Base-by-base conservation (phyloP, 92 coral and sea anemone genomes). In the Porites evermanni region DNA sequence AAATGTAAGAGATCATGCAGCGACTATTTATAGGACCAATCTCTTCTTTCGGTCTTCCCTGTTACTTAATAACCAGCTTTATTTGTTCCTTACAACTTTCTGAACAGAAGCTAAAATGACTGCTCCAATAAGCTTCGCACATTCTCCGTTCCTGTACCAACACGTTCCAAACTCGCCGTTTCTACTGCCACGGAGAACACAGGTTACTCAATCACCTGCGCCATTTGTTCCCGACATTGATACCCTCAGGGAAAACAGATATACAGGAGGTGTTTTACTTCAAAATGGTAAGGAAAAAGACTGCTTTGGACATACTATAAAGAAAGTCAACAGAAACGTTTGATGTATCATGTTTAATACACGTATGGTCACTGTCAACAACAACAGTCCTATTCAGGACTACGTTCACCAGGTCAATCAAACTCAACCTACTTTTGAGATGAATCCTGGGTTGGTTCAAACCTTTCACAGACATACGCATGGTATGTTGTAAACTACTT, bases 81-180 rank as follows among this genome's bases (percentile, higher is more conserved):
- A 56, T 56, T 56, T 11, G 16, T 56, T 56, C 5, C 12, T 56
- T 56, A 56, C 17, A 56, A 9, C 61, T 56, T 56, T 56, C 5
- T 11, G 18, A 20, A 20, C 17, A 50, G n/a, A 50, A 53, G 20
- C 17, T n/a, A 7, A 11, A 51, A 77, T 84, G 83, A 67, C 64
- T 63, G 81, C 67, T 58, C 77, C 86, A 65, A 87, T 82, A 79
- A 83, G 79, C 53, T 76, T 21, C 86, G 19, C 77, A 3, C 71
- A 67, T 44, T 87, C 91, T 6, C 92, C 89, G 7, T 84, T 91
- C 63, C 71, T 75, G 19, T 74, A 70, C 18, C 95, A 92, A 52
- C 95, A 89, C 51, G 95, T 92, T 19, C 95, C 92, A 7, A 83
- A 88, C 29, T 84, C 95, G 5, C 95, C 95, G 1, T 92, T 78